Percentiles rank a stretch among this genome's conserved stretches.
Evolutionary conservation across 1,140 invertebrate species (phyloP).

Genomic region (Drosophila sturtevanti): DNA sequence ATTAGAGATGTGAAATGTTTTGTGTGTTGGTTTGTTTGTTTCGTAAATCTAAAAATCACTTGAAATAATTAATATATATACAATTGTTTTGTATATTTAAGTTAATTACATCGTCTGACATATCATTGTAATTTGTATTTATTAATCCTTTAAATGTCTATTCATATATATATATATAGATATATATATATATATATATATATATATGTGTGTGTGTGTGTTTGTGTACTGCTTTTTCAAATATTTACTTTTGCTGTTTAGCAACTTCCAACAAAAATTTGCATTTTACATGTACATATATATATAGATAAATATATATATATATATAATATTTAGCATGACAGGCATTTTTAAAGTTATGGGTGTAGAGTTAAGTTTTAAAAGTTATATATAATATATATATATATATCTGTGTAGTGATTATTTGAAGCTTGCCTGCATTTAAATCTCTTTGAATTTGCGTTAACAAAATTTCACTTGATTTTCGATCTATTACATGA

Average conservation of each 20-base stretch:
- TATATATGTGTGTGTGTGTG: slow-evolving; percentile 18
- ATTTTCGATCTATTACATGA: background rate
- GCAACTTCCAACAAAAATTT: slow-evolving; percentile 23
- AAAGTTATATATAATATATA: background rate
- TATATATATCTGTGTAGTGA: background rate
- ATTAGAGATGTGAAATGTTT: background rate
- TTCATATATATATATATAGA: slow-evolving; percentile 23
- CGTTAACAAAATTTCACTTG: slow-evolving; percentile 7
- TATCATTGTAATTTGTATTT: slow-evolving; percentile 51
- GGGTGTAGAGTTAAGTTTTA: background rate
- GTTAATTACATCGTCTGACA: slow-evolving; percentile 50
- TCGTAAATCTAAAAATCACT: slow-evolving; percentile 38
- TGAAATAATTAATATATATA: slow-evolving; percentile 38
- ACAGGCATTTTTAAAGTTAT: background rate
- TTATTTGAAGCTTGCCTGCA: background rate
- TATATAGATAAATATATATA: slow-evolving; percentile 2
- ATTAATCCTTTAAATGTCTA: slow-evolving; percentile 42
- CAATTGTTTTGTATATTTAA: slow-evolving; percentile 26
- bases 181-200: slow-evolving; percentile 12
- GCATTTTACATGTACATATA: background rate
- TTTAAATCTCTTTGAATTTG: background rate
- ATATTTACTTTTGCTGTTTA: slow-evolving; percentile 1
- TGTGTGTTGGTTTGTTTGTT: slow-evolving; percentile 27
- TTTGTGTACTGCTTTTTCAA: background rate
- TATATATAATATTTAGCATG: background rate